Evolutionary conservation across 1,140 invertebrate genomes (phyloP).

Genomic region (Homalodisca vitripennis): DNA sequence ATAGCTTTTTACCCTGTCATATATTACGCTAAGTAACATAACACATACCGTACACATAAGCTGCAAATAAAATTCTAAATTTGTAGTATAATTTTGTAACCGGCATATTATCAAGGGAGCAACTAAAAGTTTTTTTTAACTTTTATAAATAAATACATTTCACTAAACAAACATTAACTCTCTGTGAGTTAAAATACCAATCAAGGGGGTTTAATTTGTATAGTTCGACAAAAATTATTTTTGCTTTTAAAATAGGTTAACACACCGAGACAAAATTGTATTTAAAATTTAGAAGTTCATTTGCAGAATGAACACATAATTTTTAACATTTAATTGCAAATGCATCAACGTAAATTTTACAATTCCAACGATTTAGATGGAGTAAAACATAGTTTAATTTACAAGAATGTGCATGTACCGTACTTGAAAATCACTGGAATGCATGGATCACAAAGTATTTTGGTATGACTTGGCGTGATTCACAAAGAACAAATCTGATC

Average conservation of each 20-base stretch:
- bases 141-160: no score
- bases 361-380: neutral
- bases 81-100: no score
- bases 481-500: neutral
- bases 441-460: slow-evolving; percentile 13
- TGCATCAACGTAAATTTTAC: neutral
- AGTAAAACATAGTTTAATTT: neutral
- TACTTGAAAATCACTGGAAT: slow-evolving; percentile 18
- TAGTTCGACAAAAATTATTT: no score
- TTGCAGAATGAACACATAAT: slow-evolving; percentile 31
- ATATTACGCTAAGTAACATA: slow-evolving; percentile 3
- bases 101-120: no score
- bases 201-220: no score
- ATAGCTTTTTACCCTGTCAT: slow-evolving; percentile 20
- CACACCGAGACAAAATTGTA: neutral
- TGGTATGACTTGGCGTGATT: slow-evolving; percentile 14
- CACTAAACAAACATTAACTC: no score
- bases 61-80: slow-evolving; percentile 39
- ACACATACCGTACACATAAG: slow-evolving; percentile 18
- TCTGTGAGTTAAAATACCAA: no score
- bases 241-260: neutral
- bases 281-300: slow-evolving; percentile 35
- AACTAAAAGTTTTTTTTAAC: no score
- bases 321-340: slow-evolving; percentile 3
- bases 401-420: slow-evolving; percentile 6